Base-by-base conservation (phyloP, 2,113 vertebrate species). In the Corythornis cristatus region DNA sequence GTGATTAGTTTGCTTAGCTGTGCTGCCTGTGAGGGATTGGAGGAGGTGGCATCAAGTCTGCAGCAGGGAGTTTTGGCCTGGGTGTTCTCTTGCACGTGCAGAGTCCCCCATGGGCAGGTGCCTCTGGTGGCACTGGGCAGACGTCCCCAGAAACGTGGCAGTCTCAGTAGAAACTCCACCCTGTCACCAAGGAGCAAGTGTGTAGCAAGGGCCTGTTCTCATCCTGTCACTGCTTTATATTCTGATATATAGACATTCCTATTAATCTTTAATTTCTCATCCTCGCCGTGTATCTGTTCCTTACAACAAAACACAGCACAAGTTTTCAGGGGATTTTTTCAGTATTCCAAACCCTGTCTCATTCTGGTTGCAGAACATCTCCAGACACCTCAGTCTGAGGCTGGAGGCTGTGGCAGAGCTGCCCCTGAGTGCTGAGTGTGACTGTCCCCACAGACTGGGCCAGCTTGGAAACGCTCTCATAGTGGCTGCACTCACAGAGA, bases 121-220 rank as follows among this genome's bases (percentile, higher is more conserved):
- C 10, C 58, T 21, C 16, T 35, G 43, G 17, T 26, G 20, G 46
- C 28, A 1, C 15, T 28, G 28, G 14, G 11, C 28, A 11, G 12
- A 2, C 48, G 15, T 4, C 35, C n/a, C 54, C 0, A 2, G 25
- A 15, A 33, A 5, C 1, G 14, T 6, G 40, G 29, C 6, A 3
- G 4, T 6, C 0, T 6, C 1, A 20, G 9, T 3, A 18, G n/a
- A 40, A 33, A 3, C 31, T 28, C 2, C 48, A 19, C 20, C 46
- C 67, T 42, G 1, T 23, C 58, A 6, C 11, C 43, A 61, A 8
- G 43, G 43, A 60, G 31, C 29, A 29, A 9, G 12, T 13, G 6
- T 19, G 8, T 2, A 25, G 22, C 54, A 29, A 21, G 53, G 57
- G 33, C 1, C 31, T 33, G 15, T 2, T 7, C 67, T 9, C 8